Percentiles rank a stretch among this genome's conserved stretches.
phyloP scores from a whole-genome alignment of 2,113 vertebrate genomes.

The Paradoxurus hermaphroditus region DNA sequence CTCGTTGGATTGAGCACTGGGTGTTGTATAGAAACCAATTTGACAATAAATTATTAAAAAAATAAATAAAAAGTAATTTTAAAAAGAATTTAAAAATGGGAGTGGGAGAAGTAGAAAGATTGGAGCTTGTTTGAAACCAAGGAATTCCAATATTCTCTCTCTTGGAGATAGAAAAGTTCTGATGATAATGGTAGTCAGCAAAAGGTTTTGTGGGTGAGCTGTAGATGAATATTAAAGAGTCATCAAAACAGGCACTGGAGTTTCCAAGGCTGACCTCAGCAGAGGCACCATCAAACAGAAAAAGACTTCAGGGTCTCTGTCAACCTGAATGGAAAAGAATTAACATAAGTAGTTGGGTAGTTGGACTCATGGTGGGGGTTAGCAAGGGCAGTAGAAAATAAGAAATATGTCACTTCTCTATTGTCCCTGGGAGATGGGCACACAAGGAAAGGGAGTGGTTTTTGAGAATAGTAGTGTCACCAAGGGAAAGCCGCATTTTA shows the following conservation, averaged over 20 bases:
- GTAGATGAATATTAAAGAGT: not conserved
- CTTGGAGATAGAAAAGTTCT: not conserved
- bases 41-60: no score
- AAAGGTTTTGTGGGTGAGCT: not conserved
- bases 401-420: not conserved
- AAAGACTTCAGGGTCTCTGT: not conserved
- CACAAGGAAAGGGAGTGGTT: not conserved
- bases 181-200: not conserved
- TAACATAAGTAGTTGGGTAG: not conserved
- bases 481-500: not conserved
- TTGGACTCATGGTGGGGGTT: not conserved
- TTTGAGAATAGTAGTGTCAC: not conserved
- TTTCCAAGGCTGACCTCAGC: not conserved
- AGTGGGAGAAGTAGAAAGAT: not conserved
- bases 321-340: not conserved
- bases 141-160: not conserved
- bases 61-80: not conserved
- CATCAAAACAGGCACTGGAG: not conserved
- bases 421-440: not conserved
- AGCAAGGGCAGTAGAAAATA: conserved; percentile 5
- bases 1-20: no score
- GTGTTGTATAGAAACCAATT: no score
- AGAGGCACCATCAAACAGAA: not conserved
- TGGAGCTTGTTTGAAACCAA: not conserved
- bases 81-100: not conserved